phyloP scores from a whole-genome alignment of 2,113 vertebrate species.

The Lampris megalopsis region DNA sequence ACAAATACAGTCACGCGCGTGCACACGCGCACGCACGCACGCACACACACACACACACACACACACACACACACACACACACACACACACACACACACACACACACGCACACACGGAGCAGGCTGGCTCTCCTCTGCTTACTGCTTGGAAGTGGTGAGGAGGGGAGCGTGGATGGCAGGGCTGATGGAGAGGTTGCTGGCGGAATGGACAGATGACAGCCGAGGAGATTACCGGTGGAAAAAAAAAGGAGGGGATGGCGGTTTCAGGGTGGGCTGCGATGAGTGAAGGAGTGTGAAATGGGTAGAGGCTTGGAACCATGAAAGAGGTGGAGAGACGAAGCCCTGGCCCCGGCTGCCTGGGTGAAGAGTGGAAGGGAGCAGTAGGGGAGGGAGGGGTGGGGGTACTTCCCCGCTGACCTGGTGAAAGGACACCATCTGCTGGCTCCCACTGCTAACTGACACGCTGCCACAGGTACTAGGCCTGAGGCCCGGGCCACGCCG shows the following conservation, averaged over 20 bases:
- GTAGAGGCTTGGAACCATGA: neutral
- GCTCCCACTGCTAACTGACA: constrained; percentile 82
- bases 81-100: constrained; percentile 35
- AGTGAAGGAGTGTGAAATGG: neutral
- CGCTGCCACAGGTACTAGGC: constrained; percentile 8
- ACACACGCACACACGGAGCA: constrained; percentile 54
- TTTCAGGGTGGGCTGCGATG: neutral
- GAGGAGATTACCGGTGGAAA: constrained; percentile 26
- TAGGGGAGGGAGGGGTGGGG: neutral
- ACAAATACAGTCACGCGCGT: constrained; percentile 29
- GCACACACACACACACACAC: constrained; percentile 1
- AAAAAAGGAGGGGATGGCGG: neutral
- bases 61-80: constrained; percentile 20
- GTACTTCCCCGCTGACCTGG: constrained; percentile 84
- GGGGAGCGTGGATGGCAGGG: constrained; percentile 31
- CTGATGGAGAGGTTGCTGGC: constrained; percentile 28
- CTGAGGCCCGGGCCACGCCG: no score
- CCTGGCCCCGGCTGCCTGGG: constrained; percentile 28
- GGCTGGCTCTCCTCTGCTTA: constrained; percentile 80
- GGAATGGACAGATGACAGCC: constrained; percentile 38
- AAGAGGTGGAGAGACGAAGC: constrained; percentile 8
- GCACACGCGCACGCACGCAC: constrained; percentile 14
- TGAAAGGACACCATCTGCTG: constrained; percentile 94
- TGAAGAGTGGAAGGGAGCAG: neutral
- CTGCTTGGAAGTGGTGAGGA: constrained; percentile 52